phyloP scores from a whole-genome alignment of 2,797 vertebrate genomes.

The Pseudochromis fuscus region DNA sequence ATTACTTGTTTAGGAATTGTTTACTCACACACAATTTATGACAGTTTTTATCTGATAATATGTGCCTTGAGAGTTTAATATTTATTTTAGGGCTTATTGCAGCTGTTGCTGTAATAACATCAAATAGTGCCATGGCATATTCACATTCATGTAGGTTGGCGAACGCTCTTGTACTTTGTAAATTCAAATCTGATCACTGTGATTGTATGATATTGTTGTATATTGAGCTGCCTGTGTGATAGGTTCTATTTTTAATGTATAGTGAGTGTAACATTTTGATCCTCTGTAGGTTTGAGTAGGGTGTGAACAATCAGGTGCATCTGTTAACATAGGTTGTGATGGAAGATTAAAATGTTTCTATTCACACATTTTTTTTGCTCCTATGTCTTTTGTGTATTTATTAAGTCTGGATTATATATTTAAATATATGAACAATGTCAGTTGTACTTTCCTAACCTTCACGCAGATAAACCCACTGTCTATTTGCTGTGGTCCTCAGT shows the following conservation, averaged over 20 bases:
- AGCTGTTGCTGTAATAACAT: slow-evolving; percentile 13
- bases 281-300: slow-evolving; percentile 1
- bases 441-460: neutral
- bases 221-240: neutral
- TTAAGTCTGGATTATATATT: too few relatives aligned
- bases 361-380: neutral
- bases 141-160: neutral
- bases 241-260: slow-evolving; percentile 27
- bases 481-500: neutral
- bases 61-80: slow-evolving; percentile 64
- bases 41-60: slow-evolving; percentile 37
- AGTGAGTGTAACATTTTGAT: slow-evolving; percentile 24
- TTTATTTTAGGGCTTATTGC: slow-evolving; percentile 53
- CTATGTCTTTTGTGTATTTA: neutral
- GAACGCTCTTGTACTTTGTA: slow-evolving; percentile 19
- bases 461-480: neutral
- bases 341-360: slow-evolving; percentile 41
- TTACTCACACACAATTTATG: neutral
- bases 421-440: neutral
- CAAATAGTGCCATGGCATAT: slow-evolving; percentile 29
- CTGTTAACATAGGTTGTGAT: neutral
- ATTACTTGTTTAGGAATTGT: slow-evolving; percentile 23
- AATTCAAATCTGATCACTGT: neutral
- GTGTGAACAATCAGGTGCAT: slow-evolving; percentile 9
- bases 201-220: neutral